phyloP scores from a whole-genome alignment of 2,113 vertebrate genomes.

The Zosterops pallidus region DNA sequence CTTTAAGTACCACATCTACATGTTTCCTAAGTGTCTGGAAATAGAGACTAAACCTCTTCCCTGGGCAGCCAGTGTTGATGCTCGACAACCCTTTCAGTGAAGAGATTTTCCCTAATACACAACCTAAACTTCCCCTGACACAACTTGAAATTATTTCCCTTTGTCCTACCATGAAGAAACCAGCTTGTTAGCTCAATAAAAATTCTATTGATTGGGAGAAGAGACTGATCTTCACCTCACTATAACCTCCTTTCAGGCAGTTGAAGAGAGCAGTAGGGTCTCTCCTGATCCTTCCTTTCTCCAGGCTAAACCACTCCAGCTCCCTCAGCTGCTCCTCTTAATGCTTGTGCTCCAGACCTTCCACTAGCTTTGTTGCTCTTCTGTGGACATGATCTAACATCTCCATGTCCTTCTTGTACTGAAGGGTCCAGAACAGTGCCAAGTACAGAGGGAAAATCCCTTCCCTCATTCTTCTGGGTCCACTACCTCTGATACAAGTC shows the following conservation, averaged over 20 bases:
- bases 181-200: neutral
- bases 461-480: neutral
- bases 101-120: neutral
- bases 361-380: neutral
- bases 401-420: neutral
- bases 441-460: neutral
- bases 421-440: neutral
- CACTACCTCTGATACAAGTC: neutral
- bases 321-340: neutral
- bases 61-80: neutral
- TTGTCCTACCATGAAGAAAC: neutral
- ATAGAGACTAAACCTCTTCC: fast-evolving
- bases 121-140: neutral
- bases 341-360: neutral
- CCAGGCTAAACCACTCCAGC: neutral
- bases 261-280: neutral
- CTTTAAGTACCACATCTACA: neutral
- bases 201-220: neutral
- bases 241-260: neutral
- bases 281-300: neutral
- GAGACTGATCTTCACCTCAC: fast-evolving
- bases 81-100: neutral
- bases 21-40: neutral
- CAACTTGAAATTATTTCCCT: neutral
- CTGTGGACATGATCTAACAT: neutral